Base-by-base conservation (phyloP, 2,888 invertebrate species). In the Aspidiotus destructor region DNA sequence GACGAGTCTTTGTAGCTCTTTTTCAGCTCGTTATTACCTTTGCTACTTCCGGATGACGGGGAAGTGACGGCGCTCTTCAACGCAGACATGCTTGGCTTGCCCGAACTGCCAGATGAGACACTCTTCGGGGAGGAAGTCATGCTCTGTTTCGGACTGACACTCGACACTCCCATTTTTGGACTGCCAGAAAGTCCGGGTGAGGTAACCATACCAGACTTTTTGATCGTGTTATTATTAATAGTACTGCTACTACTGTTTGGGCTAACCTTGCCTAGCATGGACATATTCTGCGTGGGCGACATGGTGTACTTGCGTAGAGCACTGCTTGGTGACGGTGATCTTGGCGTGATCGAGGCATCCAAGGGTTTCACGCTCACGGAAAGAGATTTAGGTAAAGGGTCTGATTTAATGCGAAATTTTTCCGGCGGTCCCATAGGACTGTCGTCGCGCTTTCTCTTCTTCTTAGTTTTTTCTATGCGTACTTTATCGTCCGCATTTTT, bases 11-110 rank as follows among this genome's bases (percentile, higher is more conserved):
- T 60, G 17, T 65, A 57, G 13, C 41, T 61, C 17, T 16, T 60
- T 44, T 65, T 65, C 8, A 48, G 9, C 28, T 84, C 83, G 13
- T 77, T 77, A 72, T 81, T 81, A 7, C 80, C 79, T 11, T 82
- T 81, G 28, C 28, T 28, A 58, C 69, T 71, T 11, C 71, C 73
- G 54, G 73, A 73, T 60, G 74, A 85, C 1, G 86, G 86, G 2
- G 87, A 86, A 74, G 85, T 84, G 1, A 86, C 82, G 1, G 90
- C 89, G 52, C 87, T 91, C 76, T 92, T 92, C 28, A 92, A 77
- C 0, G 91, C 85, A 0, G 90, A 89, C 89, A 92, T 90, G 75
- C 91, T 91, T 0, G 92, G 92, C 75, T 92, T 92, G 0, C 92
- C 92, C 1, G 89, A 86, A 69, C 83, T 81, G 16, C 62, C 69